Evolutionary conservation across 2,113 vertebrate species (phyloP).

Genomic region (Malurus cyaneus): DNA sequence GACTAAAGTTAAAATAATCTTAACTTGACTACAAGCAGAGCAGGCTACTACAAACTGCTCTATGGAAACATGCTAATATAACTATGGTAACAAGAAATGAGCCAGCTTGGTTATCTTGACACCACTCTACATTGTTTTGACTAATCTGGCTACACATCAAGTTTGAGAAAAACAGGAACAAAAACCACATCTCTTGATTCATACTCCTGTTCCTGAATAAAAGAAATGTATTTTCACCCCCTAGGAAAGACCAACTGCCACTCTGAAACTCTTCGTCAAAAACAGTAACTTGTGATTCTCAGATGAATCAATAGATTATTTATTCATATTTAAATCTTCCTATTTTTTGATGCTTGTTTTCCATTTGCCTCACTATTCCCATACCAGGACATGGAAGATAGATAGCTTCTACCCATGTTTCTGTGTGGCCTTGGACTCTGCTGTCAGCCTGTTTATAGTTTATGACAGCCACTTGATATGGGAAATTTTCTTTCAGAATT

Average conservation of each 20-base stretch:
- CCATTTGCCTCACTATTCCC: neutral
- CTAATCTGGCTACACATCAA: conserved; percentile 55
- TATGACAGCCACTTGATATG: neutral
- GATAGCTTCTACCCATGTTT: neutral
- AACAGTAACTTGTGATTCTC: neutral
- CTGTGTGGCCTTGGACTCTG: neutral
- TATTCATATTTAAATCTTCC: neutral
- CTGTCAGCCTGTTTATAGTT: neutral
- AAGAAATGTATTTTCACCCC: neutral
- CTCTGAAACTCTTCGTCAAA: neutral
- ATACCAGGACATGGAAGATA: neutral
- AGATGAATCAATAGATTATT: neutral
- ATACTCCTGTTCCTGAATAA: neutral
- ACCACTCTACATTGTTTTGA: conserved; percentile 41
- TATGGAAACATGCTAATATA: conserved; percentile 36
- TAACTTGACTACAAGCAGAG: neutral
- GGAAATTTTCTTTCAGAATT: neutral
- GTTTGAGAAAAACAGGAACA: conserved; percentile 47
- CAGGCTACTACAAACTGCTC: conserved; percentile 21
- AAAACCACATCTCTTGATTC: conserved; percentile 9
- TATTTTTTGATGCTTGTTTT: neutral
- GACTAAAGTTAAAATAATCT: conserved; percentile 1
- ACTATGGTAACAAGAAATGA: conserved; percentile 66
- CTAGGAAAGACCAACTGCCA: conserved; percentile 10
- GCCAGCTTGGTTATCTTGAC: conserved; percentile 55